Conservation (phyloP, 2,888 invertebrate genomes). For the Andrena camellia region DNA sequence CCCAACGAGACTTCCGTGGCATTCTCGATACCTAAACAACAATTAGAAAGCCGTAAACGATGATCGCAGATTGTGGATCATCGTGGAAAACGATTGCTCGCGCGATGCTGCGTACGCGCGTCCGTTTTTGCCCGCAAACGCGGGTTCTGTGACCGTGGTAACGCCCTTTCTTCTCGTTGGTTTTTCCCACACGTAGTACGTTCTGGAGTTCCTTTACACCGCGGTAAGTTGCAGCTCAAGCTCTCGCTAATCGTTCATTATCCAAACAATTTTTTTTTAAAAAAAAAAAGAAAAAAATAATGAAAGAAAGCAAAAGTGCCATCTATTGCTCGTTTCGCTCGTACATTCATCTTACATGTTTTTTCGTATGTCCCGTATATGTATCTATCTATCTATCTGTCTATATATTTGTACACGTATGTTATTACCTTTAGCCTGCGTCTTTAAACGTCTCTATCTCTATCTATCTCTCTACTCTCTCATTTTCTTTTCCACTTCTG, state of each 20-base stretch:
- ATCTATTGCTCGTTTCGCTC: constrained; percentile 82
- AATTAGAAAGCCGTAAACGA: too few relatives aligned
- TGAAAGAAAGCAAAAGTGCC: constrained; percentile 71
- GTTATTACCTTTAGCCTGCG: constrained; percentile 65
- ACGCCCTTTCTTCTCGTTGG: constrained; percentile 85
- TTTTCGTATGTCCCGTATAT: constrained; percentile 76
- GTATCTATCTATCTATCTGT: constrained; percentile 65
- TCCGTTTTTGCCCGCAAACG: constrained; percentile 76
- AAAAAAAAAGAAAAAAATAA: constrained; percentile 24
- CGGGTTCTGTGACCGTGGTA: constrained; percentile 85
- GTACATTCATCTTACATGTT: constrained; percentile 81
- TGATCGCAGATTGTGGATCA: too few relatives aligned
- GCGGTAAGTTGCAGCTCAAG: constrained; percentile 94
- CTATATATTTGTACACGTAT: constrained; percentile 65
- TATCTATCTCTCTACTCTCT: constrained; percentile 26
- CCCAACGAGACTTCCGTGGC: too few relatives aligned
- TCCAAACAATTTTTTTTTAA: constrained; percentile 57
- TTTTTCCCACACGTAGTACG: constrained; percentile 91
- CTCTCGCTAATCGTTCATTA: constrained; percentile 84
- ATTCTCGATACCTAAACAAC: too few relatives aligned
- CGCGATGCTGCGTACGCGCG: constrained; percentile 72
- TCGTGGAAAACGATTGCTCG: constrained; percentile 62
- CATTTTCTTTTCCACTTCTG: constrained; percentile 30
- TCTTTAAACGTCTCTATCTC: constrained; percentile 28
- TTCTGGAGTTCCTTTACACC: constrained; percentile 99